phyloP scores from a whole-genome alignment of 1,140 invertebrate species.

The Apolygus lucorum region DNA sequence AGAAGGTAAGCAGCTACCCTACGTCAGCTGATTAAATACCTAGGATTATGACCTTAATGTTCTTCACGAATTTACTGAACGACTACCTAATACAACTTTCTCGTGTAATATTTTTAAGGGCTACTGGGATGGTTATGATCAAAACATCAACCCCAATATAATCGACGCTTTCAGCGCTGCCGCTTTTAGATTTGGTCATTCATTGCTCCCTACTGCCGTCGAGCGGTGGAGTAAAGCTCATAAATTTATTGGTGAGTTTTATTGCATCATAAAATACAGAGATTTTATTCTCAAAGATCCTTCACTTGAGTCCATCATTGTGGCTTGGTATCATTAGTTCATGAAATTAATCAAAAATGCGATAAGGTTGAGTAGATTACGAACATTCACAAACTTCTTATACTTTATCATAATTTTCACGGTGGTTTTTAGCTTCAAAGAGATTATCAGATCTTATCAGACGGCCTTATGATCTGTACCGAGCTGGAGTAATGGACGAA shows the following conservation, averaged over 20 bases:
- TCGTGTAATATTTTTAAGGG: too few species aligned
- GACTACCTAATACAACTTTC: too few species aligned
- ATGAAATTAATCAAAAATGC: too few species aligned
- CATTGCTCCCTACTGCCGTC: conserved; percentile 47
- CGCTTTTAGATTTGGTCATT: conserved; percentile 84
- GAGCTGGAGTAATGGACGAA: conserved; percentile 81
- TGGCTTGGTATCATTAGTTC: too few species aligned
- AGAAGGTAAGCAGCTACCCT: too few species aligned
- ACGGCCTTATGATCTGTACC: conserved; percentile 81
- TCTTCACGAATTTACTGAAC: too few species aligned
- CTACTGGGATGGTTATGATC: conserved; percentile 78
- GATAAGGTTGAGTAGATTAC: too few species aligned
- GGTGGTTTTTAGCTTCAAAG: conserved; percentile 66
- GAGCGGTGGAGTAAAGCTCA: conserved; percentile 70
- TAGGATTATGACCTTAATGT: too few species aligned
- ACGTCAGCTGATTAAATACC: too few species aligned
- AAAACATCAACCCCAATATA: conserved; percentile 50
- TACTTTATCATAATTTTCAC: neutral
- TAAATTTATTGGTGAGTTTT: conserved; percentile 70
- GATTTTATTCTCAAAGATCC: too few species aligned
- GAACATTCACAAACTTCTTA: neutral
- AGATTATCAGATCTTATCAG: conserved; percentile 76
- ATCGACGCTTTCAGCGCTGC: conserved; percentile 63
- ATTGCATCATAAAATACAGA: too few species aligned
- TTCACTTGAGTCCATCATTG: too few species aligned